Base-by-base conservation (phyloP, 1,140 invertebrate genomes). In the Pogonognathellus flavescens region DNA sequence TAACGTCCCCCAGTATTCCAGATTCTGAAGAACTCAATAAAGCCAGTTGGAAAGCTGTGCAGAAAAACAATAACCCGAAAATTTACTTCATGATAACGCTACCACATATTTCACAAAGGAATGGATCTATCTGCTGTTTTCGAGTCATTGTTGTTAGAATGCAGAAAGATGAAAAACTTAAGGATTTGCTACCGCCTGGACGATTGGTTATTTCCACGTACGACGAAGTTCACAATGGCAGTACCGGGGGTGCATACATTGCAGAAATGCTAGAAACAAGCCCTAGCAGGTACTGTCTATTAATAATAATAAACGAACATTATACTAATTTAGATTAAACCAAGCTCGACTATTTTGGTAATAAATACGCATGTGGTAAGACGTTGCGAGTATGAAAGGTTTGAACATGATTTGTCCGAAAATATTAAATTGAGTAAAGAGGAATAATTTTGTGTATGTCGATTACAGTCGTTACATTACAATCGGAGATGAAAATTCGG, bases 111-210 rank as follows among this genome's bases (percentile, higher is more conserved):
- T 94, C 94, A 0, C 95, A 97, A 89, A 91, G 96, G 84, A 97
- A 97, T 90, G 96, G 96, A 13, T 94, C 94, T 7, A 96, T 97
- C 88, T 97, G 96, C 90, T 97, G 96, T 88, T 95, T 82, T 86
- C 93, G 95, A 89, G 92, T 97, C 66, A 95, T 95, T 91, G 91
- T 97, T 88, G 93, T 97, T 1, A 93, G 94, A 86, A 91, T 96
- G 84, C 91, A 93, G 83, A 92, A 92, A 0, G 92, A 94, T 13
- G 93, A 93, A 88, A 93, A 92, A 72, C 91, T 95, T 86, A 92
- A 92, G 18, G 93, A 94, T 87, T 90, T 96, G 53, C 93, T 94
- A 13, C 89, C 92, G 0, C 94, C 95, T 0, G 92, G 93, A 81
- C 93, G 95, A 84, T 91, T 96, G 0, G 91, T 91, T 14, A 91